phyloP scores from a whole-genome alignment of 2,797 vertebrate species.

The Euthynnus affinis region DNA sequence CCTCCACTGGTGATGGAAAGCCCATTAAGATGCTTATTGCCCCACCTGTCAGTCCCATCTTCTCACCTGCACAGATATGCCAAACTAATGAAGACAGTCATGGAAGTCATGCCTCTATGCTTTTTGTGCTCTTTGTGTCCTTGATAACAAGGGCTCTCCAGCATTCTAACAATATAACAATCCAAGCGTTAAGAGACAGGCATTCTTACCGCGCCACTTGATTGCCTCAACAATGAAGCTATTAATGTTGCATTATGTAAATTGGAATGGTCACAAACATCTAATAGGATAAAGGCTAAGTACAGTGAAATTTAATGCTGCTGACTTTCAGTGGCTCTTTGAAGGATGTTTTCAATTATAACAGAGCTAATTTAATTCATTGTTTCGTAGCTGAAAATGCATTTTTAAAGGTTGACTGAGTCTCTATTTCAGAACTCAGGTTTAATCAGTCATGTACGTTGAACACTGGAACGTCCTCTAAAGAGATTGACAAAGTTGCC shows the following conservation, averaged over 20 bases:
- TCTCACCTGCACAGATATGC: constrained; percentile 71
- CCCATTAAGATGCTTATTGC: constrained; percentile 82
- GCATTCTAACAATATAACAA: constrained; percentile 72
- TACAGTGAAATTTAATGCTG: constrained; percentile 84
- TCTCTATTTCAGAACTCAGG: constrained; percentile 83
- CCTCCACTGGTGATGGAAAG: constrained; percentile 81
- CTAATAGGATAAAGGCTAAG: constrained; percentile 83
- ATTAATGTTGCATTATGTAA: constrained; percentile 86
- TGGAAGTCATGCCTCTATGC: constrained; percentile 70
- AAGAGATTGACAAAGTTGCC: constrained; percentile 88
- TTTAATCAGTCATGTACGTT: constrained; percentile 89
- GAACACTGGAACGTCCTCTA: constrained; percentile 88
- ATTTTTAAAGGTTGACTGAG: constrained; percentile 86
- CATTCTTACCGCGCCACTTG: constrained; percentile 70
- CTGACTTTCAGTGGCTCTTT: constrained; percentile 85
- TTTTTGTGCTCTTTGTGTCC: constrained; percentile 77
- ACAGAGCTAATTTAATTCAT: constrained; percentile 86
- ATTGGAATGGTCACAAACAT: constrained; percentile 82
- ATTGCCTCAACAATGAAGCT: constrained; percentile 81
- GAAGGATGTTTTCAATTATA: constrained; percentile 90
- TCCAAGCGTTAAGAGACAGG: constrained; percentile 74
- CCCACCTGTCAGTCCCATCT: constrained; percentile 73
- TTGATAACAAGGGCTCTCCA: constrained; percentile 75
- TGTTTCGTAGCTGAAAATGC: constrained; percentile 85
- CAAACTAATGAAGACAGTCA: constrained; percentile 79